A percentile compares a stretch with the other conserved stretches of the same genome.
Evolutionary conservation across 1,140 invertebrate genomes (phyloP).

Genomic region (Micrasema minimum): DNA sequence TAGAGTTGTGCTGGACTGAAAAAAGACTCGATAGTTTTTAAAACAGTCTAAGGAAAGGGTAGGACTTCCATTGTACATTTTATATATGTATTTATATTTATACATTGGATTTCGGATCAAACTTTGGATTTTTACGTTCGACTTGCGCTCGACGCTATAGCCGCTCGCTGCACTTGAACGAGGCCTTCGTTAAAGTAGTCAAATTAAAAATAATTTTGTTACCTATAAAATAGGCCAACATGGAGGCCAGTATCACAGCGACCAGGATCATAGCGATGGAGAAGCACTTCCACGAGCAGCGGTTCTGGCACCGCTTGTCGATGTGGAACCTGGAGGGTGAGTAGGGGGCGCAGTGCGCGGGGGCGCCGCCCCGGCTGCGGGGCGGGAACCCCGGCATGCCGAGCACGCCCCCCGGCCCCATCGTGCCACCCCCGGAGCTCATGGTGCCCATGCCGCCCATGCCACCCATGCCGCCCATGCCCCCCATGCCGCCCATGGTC

Average conservation of each 20-base stretch:
- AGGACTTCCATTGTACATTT: no score
- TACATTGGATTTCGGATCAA: no score
- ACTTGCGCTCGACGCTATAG: no score
- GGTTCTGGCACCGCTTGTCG: slow-evolving; percentile 90
- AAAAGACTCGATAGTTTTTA: no score
- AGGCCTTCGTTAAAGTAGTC: no score
- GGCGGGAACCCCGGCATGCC: slow-evolving; percentile 85
- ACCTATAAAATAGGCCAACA: slow-evolving; percentile 95
- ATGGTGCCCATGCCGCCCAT: slow-evolving; percentile 56
- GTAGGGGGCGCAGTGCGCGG: slow-evolving; percentile 80
- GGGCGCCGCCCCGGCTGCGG: slow-evolving; percentile 74
- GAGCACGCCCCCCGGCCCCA: slow-evolving; percentile 62
- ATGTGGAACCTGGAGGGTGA: slow-evolving; percentile 93
- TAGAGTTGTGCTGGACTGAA: no score
- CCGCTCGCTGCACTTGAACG: no score
- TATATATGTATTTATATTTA: no score
- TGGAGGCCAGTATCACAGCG: slow-evolving; percentile 86
- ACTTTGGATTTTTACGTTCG: no score
- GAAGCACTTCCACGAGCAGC: slow-evolving; percentile 95
- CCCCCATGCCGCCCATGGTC: slow-evolving; percentile 55
- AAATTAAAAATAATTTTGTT: slow-evolving; percentile 65
- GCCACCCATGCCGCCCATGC: slow-evolving; percentile 56
- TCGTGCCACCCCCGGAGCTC: slow-evolving; percentile 57
- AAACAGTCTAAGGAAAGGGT: no score
- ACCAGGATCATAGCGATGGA: slow-evolving; percentile 91